Evolutionary conservation across 2,888 invertebrate species (phyloP), one percentile per base, ranked within the genome.

Genomic region (Salticus scenicus): DNA sequence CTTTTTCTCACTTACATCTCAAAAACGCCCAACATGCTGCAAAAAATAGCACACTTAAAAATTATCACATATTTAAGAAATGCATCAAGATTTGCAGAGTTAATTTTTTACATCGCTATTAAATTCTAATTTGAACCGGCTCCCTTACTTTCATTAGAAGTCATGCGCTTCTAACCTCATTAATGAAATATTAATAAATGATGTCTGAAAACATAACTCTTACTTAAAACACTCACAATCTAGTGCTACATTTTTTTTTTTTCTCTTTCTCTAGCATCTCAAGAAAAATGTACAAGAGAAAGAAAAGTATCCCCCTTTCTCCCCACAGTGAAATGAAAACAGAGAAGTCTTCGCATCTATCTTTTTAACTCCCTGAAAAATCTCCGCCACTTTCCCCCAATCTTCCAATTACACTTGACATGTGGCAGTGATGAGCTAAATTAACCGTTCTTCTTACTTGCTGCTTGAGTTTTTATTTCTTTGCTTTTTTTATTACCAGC

Each of bases 351-450:
- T 57, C 41, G 71, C 83, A 83, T 83, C 83, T 77, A 76, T 76
- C 83, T 83, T 77, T 76, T 83, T 83, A 83, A 83, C 83, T 83
- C 72, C 30, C 41, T 71, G 83, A 83, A 77, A 83, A 83, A 83
- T 83, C 83, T 83, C 66, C 83, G 64, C 76, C 83, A 72, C 83
- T 83, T 83, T 72, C 63, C 72, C 64, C 72, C 77, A 83, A 77
- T 83, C 83, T 83, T 83, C 83, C 83, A 83, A 83, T 83, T 83
- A 83, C 83, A 77, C 83, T 83, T 83, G 83, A 83, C 83, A 83
- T 51, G 76, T 83, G 83, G 83, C 83, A 83, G 83, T 83, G 83
- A 83, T 83, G 83, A 83, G 75, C 72, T 83, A 83, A 83, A 83
- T 83, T 83, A 83, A 83, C 76, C 83, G 83, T 77, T 83, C 69